Base-by-base conservation (phyloP, 2,113 vertebrate genomes). In the Hippocampus abdominalis region DNA sequence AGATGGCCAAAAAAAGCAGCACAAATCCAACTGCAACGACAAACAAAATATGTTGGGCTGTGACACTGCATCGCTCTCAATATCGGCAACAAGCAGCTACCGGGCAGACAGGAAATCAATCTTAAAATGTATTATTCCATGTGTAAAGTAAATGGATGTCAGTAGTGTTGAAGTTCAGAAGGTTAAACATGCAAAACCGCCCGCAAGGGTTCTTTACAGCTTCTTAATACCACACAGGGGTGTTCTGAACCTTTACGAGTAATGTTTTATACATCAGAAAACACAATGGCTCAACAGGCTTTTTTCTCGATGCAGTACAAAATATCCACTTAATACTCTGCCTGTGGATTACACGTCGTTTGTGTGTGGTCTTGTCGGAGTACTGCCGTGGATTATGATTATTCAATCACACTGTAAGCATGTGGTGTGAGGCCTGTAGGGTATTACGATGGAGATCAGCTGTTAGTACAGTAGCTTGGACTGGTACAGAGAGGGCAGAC, bases 381-480 rank as follows among this genome's bases (percentile, higher is more conserved):
- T 78, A 69, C 76, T 39, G 20, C 68, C 64, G 64, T 73, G 77
- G 77, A 87, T 87, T 89, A 84, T 79, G 79, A 83, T 82, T 82
- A 84, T 74, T 85, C 77, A 84, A 81, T 84, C 82, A 72, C 75
- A 78, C 72, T 79, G 77, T 59, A 76, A 84, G 81, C 86, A 82
- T 84, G 86, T 84, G 83, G 71, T 85, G 44, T 53, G 46, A 62
- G 78, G 76, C 59, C 72, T 82, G 76, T 70, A 66, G 66, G 69
- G 81, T 76, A 85, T 88, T 88, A 80, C 69, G 78, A 71, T 49
- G 67, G 75, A 74, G 81, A 89, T 88, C 86, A 87, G 83, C 87
- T 85, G 78, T 79, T 77, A 72, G 77, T 81, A 78, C 80, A 80
- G 81, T 71, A 81, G 77, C 27, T 61, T 78, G 77, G 76, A 57